Conservation (phyloP, 1,140 invertebrate genomes). For the Bombus huntii region DNA sequence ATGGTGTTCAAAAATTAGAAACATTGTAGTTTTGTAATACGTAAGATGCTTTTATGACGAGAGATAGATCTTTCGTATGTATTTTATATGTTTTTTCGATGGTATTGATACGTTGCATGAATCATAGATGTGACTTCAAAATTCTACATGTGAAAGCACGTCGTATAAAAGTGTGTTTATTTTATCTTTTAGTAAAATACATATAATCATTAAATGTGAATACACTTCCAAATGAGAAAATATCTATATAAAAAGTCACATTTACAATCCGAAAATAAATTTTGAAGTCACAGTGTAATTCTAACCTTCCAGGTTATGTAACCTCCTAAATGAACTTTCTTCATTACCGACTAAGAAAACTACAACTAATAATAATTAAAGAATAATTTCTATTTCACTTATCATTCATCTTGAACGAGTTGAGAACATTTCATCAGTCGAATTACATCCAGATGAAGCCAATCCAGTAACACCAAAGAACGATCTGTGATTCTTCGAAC, state of each 20-base stretch:
- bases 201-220: neutral
- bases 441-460: neutral
- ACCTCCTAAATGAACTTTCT: neutral
- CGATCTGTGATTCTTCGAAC: constrained; percentile 37
- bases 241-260: neutral
- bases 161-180: neutral
- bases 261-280: neutral
- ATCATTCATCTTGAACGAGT: neutral
- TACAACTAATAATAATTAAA: neutral
- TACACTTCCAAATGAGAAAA: neutral
- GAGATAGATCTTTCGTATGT: neutral
- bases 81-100: too few species aligned
- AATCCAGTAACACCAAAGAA: neutral
- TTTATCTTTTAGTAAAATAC: neutral
- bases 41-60: neutral
- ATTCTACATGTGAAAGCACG: neutral
- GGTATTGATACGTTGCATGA: neutral
- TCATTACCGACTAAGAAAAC: neutral
- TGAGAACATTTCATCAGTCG: neutral
- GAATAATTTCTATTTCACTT: neutral
- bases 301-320: neutral
- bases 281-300: neutral
- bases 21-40: neutral
- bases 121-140: neutral
- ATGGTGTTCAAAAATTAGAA: neutral